Conservation (phyloP, 2,113 vertebrate genomes). For the Ptyas mucosa region DNA sequence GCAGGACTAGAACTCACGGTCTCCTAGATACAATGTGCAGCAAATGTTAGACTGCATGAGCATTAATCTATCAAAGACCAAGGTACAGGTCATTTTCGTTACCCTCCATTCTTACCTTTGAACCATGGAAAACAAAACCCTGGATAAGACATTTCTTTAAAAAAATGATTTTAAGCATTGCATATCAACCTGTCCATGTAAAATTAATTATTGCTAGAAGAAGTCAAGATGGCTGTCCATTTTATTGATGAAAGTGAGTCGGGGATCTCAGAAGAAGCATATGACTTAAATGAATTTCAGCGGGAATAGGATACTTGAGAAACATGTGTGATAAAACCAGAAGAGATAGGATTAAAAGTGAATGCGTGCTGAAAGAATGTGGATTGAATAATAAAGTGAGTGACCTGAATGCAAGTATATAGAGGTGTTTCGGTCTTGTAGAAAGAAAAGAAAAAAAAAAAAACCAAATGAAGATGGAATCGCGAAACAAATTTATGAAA, state of each 20-base stretch:
- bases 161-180: background rate
- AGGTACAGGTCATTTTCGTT: background rate
- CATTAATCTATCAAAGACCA: background rate
- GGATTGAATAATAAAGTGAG: background rate
- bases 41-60: background rate
- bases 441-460: too few species aligned
- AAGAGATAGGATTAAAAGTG: background rate
- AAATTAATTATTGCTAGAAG: background rate
- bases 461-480: background rate
- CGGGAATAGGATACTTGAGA: background rate
- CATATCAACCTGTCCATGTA: background rate
- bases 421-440: background rate
- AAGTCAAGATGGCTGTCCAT: background rate
- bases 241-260: background rate
- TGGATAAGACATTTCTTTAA: background rate
- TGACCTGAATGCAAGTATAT: background rate
- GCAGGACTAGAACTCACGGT: background rate
- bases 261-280: background rate
- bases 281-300: background rate
- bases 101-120: background rate
- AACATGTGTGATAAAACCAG: background rate
- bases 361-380: background rate
- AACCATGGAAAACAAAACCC: background rate
- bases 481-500: background rate
- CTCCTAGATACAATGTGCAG: background rate